Evolutionary conservation across 2,888 invertebrate genomes (phyloP).

Genomic region (Oscheius sp.): DNA sequence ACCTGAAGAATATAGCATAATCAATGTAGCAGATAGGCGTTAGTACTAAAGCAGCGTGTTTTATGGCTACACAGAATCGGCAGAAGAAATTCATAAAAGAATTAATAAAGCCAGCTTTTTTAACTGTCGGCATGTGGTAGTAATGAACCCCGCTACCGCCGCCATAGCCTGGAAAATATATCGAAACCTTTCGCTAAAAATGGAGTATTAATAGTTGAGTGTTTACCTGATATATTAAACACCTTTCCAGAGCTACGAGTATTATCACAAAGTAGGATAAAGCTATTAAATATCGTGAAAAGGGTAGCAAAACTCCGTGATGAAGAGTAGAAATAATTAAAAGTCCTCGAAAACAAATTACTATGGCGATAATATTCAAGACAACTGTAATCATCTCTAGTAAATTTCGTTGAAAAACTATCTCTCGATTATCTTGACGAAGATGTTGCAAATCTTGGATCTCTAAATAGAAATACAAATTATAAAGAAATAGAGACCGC

Average conservation of each 20-base stretch:
- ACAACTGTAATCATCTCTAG: too few relatives aligned
- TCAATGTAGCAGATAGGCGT: background rate
- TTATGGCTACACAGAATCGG: background rate
- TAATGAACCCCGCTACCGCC: background rate
- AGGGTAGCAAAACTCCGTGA: background rate
- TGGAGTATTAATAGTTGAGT: background rate
- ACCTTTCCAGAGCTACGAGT: background rate
- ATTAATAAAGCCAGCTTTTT: background rate
- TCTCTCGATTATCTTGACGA: too few relatives aligned
- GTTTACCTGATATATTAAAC: background rate
- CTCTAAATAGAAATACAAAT: too few relatives aligned
- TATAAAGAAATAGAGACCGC: too few relatives aligned
- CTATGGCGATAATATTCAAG: background rate
- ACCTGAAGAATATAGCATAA: conserved; percentile 5
- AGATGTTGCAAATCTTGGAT: too few relatives aligned
- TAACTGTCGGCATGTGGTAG: background rate
- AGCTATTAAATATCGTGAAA: background rate
- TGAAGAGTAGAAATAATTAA: background rate
- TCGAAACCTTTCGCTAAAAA: background rate
- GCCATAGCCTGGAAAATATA: background rate
- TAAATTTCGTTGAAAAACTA: too few relatives aligned
- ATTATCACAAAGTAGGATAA: background rate
- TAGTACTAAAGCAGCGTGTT: background rate
- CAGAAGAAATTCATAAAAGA: background rate
- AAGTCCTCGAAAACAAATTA: background rate